Base-by-base conservation (phyloP, 2,113 vertebrate genomes). In the Lichenostomus cassidix region DNA sequence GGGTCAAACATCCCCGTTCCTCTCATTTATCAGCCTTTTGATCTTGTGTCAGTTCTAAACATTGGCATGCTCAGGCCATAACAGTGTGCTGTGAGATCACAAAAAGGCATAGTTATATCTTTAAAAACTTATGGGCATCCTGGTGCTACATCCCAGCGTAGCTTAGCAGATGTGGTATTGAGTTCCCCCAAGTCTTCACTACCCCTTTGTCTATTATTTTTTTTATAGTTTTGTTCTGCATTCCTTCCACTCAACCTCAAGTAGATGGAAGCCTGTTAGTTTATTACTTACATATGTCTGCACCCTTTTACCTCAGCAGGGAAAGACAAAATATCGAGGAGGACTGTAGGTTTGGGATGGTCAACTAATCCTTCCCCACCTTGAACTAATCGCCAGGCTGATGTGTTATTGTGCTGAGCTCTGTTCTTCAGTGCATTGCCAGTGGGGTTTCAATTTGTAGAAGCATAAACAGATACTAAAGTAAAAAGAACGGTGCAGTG, bases 381-480 rank as follows among this genome's bases (percentile, higher is more conserved):
- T 99, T 99, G 99, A 99, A 99, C 99, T 99, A 99, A 99, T 99
- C 98, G 98, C 95, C 97, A 81, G 98, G 98, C 98, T 98, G 97
- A 98, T 98, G 98, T 98, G 98, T 97, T 98, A 98, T 98, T 98
- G 98, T 98, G 97, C 97, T 79, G 85, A 94, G 96, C 96, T 93
- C 97, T 97, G 97, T 97, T 97, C 98, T 96, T 94, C 96, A 96
- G 95, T 60, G 98, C 97, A 97, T 98, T 98, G 98, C 98, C 99
- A 98, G 99, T 99, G 99, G 99, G 99, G 99, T 99, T 99, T 99
- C 99, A 99, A 99, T 99, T 99, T 99, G 99, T 99, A 99, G 98
- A 98, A 99, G 99, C 99, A 99, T 99, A 99, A 99, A 99, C 99
- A 99, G 99, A 99, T 99, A 99, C 99, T 99, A 99, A 99, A 99